A percentile compares a stretch with the other conserved stretches of the same genome.
These are phyloP conservation scores for Chalcosyrphus nemorum DNA, from an alignment of 2,888 invertebrate genomes.

Conservation along the genomic window DNA sequence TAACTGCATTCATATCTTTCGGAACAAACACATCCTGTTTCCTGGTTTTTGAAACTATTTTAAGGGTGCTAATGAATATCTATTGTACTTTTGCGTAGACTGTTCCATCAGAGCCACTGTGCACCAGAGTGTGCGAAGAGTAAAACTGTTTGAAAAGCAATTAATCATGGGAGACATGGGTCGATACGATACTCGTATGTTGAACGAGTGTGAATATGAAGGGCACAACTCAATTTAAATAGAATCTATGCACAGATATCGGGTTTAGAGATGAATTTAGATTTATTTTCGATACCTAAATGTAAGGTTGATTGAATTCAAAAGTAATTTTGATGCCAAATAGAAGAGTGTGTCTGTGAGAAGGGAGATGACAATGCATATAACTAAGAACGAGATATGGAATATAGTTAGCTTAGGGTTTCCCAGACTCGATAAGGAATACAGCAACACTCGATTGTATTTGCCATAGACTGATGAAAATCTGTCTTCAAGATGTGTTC, in stretches of 20 bases:
- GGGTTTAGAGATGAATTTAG: not conserved
- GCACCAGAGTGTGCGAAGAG: not conserved
- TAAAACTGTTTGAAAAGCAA: not conserved
- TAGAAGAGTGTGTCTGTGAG: too few species aligned
- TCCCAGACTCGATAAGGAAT: too few species aligned
- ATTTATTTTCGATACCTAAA: not conserved
- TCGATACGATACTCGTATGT: too few species aligned
- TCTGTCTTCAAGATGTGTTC: too few species aligned
- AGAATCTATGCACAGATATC: not conserved
- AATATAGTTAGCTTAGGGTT: too few species aligned
- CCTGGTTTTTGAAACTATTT: not conserved
- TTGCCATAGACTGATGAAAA: too few species aligned
- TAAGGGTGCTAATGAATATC: constrained; percentile 7
- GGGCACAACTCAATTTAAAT: not conserved
- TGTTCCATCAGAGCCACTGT: too few species aligned
- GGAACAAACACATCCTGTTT: not conserved
- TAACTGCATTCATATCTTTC: not conserved
- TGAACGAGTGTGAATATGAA: not conserved
- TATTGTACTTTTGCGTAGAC: not conserved
- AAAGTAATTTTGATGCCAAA: too few species aligned
- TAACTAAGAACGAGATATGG: too few species aligned
- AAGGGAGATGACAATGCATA: too few species aligned
- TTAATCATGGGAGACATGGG: not conserved
- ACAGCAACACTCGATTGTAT: too few species aligned
- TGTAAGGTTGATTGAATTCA: too few species aligned